phyloP scores from a whole-genome alignment of 2,888 invertebrate genomes.

The Onthophagus sagittarius region DNA sequence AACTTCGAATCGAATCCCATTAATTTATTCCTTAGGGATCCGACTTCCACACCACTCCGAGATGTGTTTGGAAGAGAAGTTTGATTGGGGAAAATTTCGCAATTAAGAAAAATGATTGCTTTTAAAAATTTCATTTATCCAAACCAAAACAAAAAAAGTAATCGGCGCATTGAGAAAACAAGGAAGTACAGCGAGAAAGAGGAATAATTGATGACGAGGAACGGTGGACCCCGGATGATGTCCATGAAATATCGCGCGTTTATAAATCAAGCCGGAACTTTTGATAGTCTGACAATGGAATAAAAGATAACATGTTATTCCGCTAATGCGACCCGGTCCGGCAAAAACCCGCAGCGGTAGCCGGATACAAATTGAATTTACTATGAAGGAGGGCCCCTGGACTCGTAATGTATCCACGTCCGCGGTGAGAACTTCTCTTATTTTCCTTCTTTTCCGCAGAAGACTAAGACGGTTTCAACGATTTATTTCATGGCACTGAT shows the following conservation, averaged over 20 bases:
- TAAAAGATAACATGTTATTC: conserved; percentile 27
- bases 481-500: not conserved
- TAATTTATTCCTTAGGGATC: not conserved
- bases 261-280: conserved; percentile 28
- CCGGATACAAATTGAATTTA: conserved; percentile 25
- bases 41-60: not conserved
- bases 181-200: not conserved
- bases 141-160: no score
- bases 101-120: no score
- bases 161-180: not conserved
- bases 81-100: not conserved
- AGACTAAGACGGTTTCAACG: not conserved
- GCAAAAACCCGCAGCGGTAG: conserved; percentile 20
- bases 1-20: conserved; percentile 6
- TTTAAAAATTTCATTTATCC: no score
- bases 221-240: conserved; percentile 21
- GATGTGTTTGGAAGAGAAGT: not conserved
- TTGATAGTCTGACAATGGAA: conserved; percentile 29
- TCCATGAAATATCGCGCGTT: conserved; percentile 29
- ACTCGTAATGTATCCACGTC: conserved; percentile 10
- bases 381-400: conserved; percentile 15
- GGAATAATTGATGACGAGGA: conserved; percentile 26
- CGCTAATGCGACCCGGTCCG: conserved; percentile 18
- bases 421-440: not conserved
- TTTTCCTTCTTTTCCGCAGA: not conserved